Evolutionary conservation across 2,113 vertebrate genomes (phyloP), one percentile per base, ranked within the genome.

Genomic region (Odontesthes bonariensis): DNA sequence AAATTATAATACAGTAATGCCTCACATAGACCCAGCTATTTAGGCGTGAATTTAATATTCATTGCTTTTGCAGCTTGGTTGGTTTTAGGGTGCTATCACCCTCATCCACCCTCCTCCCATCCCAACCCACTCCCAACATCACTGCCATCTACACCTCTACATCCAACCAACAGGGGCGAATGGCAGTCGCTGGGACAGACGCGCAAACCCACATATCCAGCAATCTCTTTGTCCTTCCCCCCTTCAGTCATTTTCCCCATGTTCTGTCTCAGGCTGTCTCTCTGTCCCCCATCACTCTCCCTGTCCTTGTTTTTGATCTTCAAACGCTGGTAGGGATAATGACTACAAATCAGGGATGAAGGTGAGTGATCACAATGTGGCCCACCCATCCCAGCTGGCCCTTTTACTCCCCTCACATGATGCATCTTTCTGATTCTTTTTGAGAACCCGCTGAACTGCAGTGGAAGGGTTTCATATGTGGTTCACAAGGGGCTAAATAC

Each of bases 281-380:
- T 86, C 82, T 84, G 90, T 94, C 92, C 84, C 90, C 90, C 89
- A 92, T 91, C 92, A 92, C 92, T 93, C 91, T 93, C 90, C 87
- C 92, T 92, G 90, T 93, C 91, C 91, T 93, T 93, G 92, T 93
- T 93, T 94, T 93, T 94, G 94, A 94, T 94, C 94, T 94, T 94
- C 92, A 94, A 92, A 94, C 91, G 93, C 92, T 93, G 93, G 93
- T 94, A 92, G 93, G 92, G 92, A 94, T 95, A 94, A 94, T 95
- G 93, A 95, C 94, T 94, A 95, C 94, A 95, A 94, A 95, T 95
- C 94, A 95, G 93, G 92, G 93, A 94, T 95, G 94, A 95, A 95
- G 94, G 94, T 94, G 94, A 95, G 90, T 94, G 93, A 94, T 95
- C 91, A 94, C 91, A 91, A 92, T 85, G 90, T 89, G 89, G 88